phyloP scores from a whole-genome alignment of 2,888 invertebrate species.

The Microplitis deprimator region DNA sequence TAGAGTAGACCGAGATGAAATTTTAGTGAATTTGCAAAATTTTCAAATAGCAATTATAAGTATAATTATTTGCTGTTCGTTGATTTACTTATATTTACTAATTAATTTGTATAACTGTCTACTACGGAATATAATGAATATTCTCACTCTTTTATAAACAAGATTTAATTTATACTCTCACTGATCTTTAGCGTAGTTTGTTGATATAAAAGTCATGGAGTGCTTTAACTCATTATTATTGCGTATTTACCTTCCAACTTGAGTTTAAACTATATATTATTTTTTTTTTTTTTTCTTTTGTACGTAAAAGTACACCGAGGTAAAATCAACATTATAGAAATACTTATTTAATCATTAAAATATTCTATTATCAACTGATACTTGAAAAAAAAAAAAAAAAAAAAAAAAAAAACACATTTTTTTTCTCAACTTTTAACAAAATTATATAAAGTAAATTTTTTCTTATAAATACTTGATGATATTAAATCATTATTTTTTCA shows the following conservation, averaged over 20 bases:
- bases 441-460: not conserved
- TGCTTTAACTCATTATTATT: not conserved
- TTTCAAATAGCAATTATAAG: not conserved
- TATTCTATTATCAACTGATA: not conserved
- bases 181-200: not conserved
- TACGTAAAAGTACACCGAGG: not conserved
- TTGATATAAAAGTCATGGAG: not conserved
- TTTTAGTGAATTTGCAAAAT: too few relatives aligned
- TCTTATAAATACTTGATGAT: not conserved
- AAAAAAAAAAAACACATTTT: not conserved
- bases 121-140: not conserved
- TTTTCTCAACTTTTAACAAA: not conserved
- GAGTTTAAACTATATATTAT: not conserved
- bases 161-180: not conserved
- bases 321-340: not conserved
- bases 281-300: not conserved
- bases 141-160: not conserved
- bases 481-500: constrained; percentile 9
- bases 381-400: not conserved
- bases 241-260: not conserved
- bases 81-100: not conserved
- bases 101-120: not conserved
- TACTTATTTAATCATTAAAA: not conserved
- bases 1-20: too few relatives aligned
- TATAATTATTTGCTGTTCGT: not conserved